Base-by-base conservation (phyloP, 2,113 vertebrate genomes). In the Myrmophylax atrothorax region DNA sequence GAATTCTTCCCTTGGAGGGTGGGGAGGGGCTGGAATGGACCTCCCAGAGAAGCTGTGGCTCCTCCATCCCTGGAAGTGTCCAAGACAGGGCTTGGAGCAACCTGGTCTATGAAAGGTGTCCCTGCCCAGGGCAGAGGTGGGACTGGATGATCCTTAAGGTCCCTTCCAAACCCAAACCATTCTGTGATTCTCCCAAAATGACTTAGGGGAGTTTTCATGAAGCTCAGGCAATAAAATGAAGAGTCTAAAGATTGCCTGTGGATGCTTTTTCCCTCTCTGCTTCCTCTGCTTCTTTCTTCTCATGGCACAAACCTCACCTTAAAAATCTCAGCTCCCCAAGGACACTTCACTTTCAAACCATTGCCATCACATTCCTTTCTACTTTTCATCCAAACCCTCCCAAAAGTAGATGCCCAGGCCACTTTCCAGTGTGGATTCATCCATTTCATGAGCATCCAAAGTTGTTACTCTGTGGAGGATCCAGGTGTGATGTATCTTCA, bases 61-160 rank as follows among this genome's bases (percentile, higher is more conserved):
- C 20, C 8, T 2, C 40, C 56, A 70, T 3, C 12, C 72, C 49
- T 77, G 31, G 49, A 42, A 70, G 9, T 35, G 20, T 16, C 2
- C 72, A 35, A 69, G 25, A 37, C 0, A 0, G 7, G 12, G 7
- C 14, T 49, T 18, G 19, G 87, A 69, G 6, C 0, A 35, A 0
- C 14, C 14, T 83, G 70, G 20, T 24, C 12, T 1, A 22, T 3
- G 7, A 40, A 2, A 69, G 1, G 3, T 69, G 47, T 23, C 66
- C 23, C 10, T 62, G 9, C 7, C 33, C 37, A 26, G 16, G 44
- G 31, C 12, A 59, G 35, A 5, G 20, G 6, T n/a, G 47, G 63
- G 69, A 42, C 3, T 3, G 8, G 6, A 23, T 33, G 14, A 42
- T 28, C 18, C 10, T 55, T 2, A 25, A 42, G 9, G 7, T 63